Base-by-base conservation (phyloP, 1,140 invertebrate genomes). In the Anoplophora glabripennis region DNA sequence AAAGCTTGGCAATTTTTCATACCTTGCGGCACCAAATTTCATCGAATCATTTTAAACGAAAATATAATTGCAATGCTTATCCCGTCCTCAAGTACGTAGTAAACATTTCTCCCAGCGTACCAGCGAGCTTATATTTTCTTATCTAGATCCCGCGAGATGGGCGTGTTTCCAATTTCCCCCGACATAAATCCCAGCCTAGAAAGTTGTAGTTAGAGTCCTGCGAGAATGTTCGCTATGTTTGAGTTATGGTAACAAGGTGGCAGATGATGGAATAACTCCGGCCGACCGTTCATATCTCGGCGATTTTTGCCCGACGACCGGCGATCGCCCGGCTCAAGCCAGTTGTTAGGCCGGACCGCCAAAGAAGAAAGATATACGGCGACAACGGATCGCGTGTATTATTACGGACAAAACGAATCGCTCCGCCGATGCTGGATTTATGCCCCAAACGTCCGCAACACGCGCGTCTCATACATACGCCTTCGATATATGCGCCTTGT, bases 361-460 rank as follows among this genome's bases (percentile, higher is more conserved):
- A 66, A 66, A 66, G 64, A 59, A 60, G 64, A 53, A 60, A 64
- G 61, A 66, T 66, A 63, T 64, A 66, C 51, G 55, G 57, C 41
- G 61, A 66, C 61, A 66, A 52, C 41, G 51, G 45, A 57, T 58
- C 52, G 52, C 62, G 53, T 64, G 62, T 64, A 64, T 60, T 53
- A 60, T 57, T 51, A 41, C 52, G 46, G 45, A 55, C 52, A 52
- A 63, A 63, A 57, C 57, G 57, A 64, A 57, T 53, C 53, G 38
- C 41, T 40, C 44, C 33, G 40, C 14, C 46, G 34, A 45, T 12
- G n/a, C 11, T 14, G 28, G 17, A 54, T 54, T 58, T 58, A 52
- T 52, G 49, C 36, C 49, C 38, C 18, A 38, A 52, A 52, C 18
- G 36, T 38, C 18, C 14, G 34, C n/a, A 52, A 52, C 49, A 52